phyloP scores from a whole-genome alignment of 1,140 invertebrate genomes.

The Rhynchophorus ferrugineus region DNA sequence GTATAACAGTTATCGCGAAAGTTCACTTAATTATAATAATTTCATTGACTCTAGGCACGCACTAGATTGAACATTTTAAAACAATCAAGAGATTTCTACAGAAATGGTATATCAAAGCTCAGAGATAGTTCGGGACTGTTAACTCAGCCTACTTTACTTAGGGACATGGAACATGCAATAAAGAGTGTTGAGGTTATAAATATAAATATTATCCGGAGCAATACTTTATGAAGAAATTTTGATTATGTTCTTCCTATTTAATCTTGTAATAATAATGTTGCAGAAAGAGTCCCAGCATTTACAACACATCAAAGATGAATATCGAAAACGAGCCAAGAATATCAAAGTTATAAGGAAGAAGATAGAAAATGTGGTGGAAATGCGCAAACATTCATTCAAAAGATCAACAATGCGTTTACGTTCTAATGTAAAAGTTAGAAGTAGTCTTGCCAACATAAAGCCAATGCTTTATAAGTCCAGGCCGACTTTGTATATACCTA shows the following conservation, averaged over 20 bases:
- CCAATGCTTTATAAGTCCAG: conserved; percentile 10
- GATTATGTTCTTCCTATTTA: not conserved
- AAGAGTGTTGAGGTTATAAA: conserved; percentile 10
- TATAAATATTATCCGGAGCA: no score
- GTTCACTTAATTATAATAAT: not conserved
- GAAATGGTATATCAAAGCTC: conserved; percentile 12
- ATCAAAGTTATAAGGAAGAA: conserved; percentile 14
- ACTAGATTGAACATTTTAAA: conserved; percentile 12
- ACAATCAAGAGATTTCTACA: conserved; percentile 13
- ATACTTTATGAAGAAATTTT: no score
- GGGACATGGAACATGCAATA: conserved; percentile 21
- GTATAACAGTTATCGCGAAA: not conserved
- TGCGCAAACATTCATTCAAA: not conserved
- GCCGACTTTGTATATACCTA: conserved; percentile 9
- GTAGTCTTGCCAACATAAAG: not conserved
- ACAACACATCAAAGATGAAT: conserved; percentile 13
- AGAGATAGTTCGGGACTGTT: conserved; percentile 21
- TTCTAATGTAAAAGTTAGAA: not conserved
- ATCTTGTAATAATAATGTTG: not conserved
- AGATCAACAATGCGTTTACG: not conserved
- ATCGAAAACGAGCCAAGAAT: conserved; percentile 10
- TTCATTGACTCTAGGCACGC: conserved; percentile 2
- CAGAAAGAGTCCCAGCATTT: conserved; percentile 4
- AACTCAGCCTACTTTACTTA: conserved; percentile 19
- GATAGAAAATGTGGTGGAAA: conserved; percentile 9